These are phyloP conservation scores for Brachypalpus laphriformis DNA, from an alignment of 2,888 invertebrate species.

Conservation along the genomic window DNA sequence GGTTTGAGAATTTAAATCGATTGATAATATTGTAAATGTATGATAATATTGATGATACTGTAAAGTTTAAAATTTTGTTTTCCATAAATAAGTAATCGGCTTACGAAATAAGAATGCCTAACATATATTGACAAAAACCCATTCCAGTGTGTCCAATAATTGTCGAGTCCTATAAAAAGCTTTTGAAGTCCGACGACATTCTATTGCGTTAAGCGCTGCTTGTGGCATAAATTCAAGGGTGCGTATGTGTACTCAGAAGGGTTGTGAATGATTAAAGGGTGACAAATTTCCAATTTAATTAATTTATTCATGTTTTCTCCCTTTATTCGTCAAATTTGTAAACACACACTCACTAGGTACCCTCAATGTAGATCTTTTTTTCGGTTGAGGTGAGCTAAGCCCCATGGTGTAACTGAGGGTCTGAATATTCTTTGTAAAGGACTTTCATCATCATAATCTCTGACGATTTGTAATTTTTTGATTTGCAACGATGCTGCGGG, in stretches of 20 bases:
- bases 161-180: background rate
- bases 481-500: conserved; percentile 1
- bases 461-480: conserved; percentile 46
- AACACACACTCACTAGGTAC: background rate
- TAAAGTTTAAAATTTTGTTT: too few species aligned
- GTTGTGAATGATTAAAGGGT: conserved; percentile 49
- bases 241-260: conserved; percentile 23
- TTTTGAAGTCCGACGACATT: conserved; percentile 24
- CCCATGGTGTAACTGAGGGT: conserved; percentile 5
- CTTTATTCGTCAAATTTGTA: conserved; percentile 2
- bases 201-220: background rate
- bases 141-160: conserved; percentile 13
- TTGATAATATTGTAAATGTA: too few species aligned
- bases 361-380: background rate
- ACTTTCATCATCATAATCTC: conserved; percentile 38
- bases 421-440: background rate
- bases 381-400: conserved; percentile 21
- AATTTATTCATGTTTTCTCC: conserved; percentile 49
- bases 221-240: conserved; percentile 13
- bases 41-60: too few species aligned
- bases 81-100: too few species aligned
- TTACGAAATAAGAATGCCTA: too few species aligned
- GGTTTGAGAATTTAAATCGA: too few species aligned
- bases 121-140: too few species aligned
- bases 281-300: conserved; percentile 41